Percentiles rank a stretch among this genome's conserved stretches.
These are phyloP conservation scores for Dynastes maya DNA, from an alignment of 2,888 invertebrate species.

Conservation along the genomic window DNA sequence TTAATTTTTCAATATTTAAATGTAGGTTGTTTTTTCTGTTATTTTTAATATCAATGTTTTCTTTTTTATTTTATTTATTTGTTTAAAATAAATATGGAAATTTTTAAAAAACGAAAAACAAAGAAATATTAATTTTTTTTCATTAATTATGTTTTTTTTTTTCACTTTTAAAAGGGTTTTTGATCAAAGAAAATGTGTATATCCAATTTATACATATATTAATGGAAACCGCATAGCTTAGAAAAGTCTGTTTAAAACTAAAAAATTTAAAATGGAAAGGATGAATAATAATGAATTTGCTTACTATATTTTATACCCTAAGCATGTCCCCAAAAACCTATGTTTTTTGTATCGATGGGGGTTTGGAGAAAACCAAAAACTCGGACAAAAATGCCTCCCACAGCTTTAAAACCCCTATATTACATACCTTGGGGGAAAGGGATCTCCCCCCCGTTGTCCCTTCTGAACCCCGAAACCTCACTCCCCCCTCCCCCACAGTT, in stretches of 20 bases:
- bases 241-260: background rate
- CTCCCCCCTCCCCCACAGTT: slow-evolving; percentile 70
- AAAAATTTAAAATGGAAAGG: background rate
- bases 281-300: slow-evolving; percentile 31
- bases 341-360: slow-evolving; percentile 73
- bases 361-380: slow-evolving; percentile 87
- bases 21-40: background rate
- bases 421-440: slow-evolving; percentile 69
- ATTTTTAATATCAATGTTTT: slow-evolving; percentile 22
- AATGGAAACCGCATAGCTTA: background rate
- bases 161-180: too few species aligned
- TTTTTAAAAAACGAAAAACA: background rate
- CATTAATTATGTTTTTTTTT: too few species aligned
- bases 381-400: slow-evolving; percentile 82
- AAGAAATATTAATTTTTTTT: background rate
- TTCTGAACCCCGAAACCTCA: slow-evolving; percentile 66
- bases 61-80: slow-evolving; percentile 17
- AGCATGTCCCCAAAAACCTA: slow-evolving; percentile 61
- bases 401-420: slow-evolving; percentile 73
- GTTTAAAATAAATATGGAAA: slow-evolving; percentile 2
- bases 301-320: slow-evolving; percentile 42
- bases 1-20: slow-evolving; percentile 5
- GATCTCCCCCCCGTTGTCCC: slow-evolving; percentile 68
- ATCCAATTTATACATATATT: too few species aligned
- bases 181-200: too few species aligned